phyloP scores from a whole-genome alignment of 2,797 vertebrate genomes.

The Spinibarbus caldwelli region DNA sequence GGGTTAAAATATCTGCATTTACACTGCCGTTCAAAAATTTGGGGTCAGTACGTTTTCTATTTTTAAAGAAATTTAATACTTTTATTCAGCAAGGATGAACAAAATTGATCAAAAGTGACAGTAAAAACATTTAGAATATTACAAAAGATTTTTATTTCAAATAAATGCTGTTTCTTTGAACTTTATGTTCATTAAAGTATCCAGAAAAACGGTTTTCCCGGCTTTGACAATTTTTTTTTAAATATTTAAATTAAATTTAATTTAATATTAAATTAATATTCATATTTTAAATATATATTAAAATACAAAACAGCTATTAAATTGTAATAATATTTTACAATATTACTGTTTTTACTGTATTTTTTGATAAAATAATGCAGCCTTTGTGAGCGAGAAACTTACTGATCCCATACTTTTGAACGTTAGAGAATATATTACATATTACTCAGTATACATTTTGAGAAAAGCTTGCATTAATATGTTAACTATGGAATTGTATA shows the following conservation, averaged over 20 bases:
- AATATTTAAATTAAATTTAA: no score
- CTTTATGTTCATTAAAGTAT: no score
- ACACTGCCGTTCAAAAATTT: background rate
- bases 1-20: background rate
- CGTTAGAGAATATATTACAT: background rate
- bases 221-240: no score
- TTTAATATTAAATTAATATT: no score
- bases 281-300: background rate
- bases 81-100: background rate
- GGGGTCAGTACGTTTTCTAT: background rate
- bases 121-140: background rate
- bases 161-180: no score
- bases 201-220: background rate
- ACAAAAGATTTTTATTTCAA: no score
- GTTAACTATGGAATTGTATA: background rate
- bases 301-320: background rate
- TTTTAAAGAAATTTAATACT: background rate
- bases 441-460: background rate
- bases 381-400: background rate
- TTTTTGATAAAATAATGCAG: no score
- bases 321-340: background rate
- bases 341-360: no score
- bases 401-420: background rate
- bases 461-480: background rate
- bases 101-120: background rate